Evolutionary conservation across 2,888 invertebrate species (phyloP).

Genomic region (Campoletis raptor): DNA sequence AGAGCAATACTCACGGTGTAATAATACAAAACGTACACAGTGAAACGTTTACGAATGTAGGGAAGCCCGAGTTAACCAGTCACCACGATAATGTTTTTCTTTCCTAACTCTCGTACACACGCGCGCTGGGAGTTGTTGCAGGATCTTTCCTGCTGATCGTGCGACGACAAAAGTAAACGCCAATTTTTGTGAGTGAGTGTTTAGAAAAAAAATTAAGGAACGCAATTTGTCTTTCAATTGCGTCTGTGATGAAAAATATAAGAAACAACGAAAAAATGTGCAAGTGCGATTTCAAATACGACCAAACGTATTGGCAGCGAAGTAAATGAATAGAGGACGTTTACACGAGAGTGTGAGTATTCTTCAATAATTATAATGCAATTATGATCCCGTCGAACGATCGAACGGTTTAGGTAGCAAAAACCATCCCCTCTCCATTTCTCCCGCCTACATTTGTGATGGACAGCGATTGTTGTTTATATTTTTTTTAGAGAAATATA

Average conservation of each 20-base stretch:
- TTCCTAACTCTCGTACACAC: constrained; percentile 14
- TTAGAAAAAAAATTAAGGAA: constrained; percentile 31
- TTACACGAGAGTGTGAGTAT: constrained; percentile 56
- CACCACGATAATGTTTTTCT: constrained; percentile 46
- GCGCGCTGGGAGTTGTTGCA: constrained; percentile 13
- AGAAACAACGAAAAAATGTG: constrained; percentile 3
- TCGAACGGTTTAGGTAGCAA: constrained; percentile 5
- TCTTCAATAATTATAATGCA: constrained; percentile 14
- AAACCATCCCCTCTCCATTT: background rate
- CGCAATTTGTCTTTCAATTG: constrained; percentile 20
- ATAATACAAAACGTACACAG: constrained; percentile 19
- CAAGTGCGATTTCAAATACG: constrained; percentile 42
- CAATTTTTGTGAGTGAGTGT: constrained; percentile 17
- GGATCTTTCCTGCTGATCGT: constrained; percentile 51
- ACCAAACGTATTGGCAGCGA: constrained; percentile 36
- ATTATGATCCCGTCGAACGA: constrained; percentile 17
- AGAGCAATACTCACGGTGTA: background rate
- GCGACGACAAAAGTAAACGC: constrained; percentile 12
- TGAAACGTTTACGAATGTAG: constrained; percentile 11
- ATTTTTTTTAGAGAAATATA: background rate
- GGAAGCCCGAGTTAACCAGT: background rate
- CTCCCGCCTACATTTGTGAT: background rate
- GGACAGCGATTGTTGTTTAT: background rate
- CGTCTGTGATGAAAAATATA: constrained; percentile 6
- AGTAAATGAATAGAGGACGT: constrained; percentile 25